Conservation (phyloP, 2,888 invertebrate genomes). For the Drosophila hamatofila region DNA sequence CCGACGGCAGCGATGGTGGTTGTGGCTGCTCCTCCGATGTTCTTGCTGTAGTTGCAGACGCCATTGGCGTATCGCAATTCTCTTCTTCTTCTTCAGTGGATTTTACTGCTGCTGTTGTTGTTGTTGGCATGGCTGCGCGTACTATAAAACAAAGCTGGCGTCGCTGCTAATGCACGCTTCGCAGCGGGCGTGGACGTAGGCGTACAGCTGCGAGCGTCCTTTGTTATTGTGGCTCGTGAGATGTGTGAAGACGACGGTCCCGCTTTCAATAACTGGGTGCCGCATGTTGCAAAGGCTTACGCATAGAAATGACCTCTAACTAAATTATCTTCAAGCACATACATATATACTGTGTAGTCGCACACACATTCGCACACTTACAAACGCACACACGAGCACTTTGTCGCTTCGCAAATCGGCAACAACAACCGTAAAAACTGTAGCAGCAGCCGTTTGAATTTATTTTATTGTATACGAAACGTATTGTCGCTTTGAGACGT, state of each 20-base stretch:
- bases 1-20: constrained; percentile 13
- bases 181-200: constrained; percentile 49
- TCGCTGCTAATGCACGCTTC: constrained; percentile 29
- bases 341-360: constrained; percentile 27
- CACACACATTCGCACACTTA: constrained; percentile 10
- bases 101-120: constrained; percentile 53
- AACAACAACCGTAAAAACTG: constrained; percentile 37
- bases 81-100: constrained; percentile 47
- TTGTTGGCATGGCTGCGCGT: constrained; percentile 69
- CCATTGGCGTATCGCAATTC: constrained; percentile 69
- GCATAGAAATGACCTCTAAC: constrained; percentile 67
- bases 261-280: constrained; percentile 56
- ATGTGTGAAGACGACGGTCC: constrained; percentile 33
- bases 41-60: constrained; percentile 50
- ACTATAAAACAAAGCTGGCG: constrained; percentile 66
- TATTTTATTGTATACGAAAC: constrained; percentile 25
- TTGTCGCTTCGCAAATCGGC: constrained; percentile 55
- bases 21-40: constrained; percentile 23
- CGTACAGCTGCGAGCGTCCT: constrained; percentile 60
- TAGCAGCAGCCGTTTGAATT: constrained; percentile 1
- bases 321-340: constrained; percentile 54
- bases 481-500: constrained; percentile 30
- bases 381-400: constrained; percentile 40
- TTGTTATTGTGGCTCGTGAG: constrained; percentile 43
- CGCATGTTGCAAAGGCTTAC: constrained; percentile 72